Evolutionary conservation across 2,797 vertebrate species (phyloP).

Genomic region (Rhinophrynus dorsalis): DNA sequence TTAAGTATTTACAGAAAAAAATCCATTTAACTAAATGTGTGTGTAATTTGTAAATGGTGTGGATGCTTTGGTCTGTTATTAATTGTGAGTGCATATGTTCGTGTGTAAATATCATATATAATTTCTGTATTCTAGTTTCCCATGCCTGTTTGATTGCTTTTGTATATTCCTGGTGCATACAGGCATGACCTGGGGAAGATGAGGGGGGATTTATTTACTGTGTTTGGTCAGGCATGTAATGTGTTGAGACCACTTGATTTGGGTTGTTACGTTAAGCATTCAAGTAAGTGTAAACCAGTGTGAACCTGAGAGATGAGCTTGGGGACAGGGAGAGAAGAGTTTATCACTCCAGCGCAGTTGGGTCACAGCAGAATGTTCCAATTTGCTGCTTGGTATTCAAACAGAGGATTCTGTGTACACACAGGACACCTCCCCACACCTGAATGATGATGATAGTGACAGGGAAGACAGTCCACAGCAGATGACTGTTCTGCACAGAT

Average conservation of each 20-base stretch:
- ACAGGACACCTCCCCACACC: slow-evolving; percentile 28
- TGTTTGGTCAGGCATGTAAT: slow-evolving; percentile 18
- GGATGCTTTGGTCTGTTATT: no score
- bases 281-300: slow-evolving; percentile 32
- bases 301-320: background rate
- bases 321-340: background rate
- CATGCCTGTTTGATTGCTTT: no score
- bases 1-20: no score
- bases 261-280: slow-evolving; percentile 31
- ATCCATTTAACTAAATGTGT: no score
- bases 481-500: background rate
- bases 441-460: slow-evolving; percentile 34
- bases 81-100: no score
- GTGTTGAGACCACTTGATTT: slow-evolving; percentile 34
- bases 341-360: slow-evolving; percentile 24
- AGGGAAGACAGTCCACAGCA: no score
- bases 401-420: slow-evolving; percentile 11
- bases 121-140: no score
- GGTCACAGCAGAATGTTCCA: slow-evolving; percentile 10
- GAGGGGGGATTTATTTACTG: slow-evolving; percentile 26
- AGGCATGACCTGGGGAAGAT: slow-evolving; percentile 3
- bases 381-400: slow-evolving; percentile 34
- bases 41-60: no score
- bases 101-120: no score
- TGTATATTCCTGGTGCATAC: slow-evolving; percentile 12